phyloP scores from a whole-genome alignment of 2,888 invertebrate species.

The Arenicola marina region DNA sequence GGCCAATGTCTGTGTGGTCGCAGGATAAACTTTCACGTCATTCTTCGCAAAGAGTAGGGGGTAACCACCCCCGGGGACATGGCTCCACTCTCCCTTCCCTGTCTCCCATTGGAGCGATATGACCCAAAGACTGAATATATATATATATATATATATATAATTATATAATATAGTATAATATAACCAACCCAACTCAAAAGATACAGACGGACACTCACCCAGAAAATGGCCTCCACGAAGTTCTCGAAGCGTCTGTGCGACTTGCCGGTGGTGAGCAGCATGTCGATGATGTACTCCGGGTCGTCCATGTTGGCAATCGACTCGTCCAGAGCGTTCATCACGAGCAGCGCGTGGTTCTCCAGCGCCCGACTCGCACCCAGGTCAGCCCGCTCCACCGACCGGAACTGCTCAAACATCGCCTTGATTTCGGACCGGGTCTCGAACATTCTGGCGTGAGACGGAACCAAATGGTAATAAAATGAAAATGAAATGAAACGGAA shows the following conservation, averaged over 20 bases:
- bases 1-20: too few species aligned
- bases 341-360: conserved; percentile 80
- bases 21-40: too few species aligned
- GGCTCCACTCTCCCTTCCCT: too few species aligned
- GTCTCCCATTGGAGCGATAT: too few species aligned
- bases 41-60: too few species aligned
- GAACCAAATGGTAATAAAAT: too few species aligned
- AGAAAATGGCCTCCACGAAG: conserved; percentile 84
- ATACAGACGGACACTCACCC: conserved; percentile 73
- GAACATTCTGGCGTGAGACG: conserved; percentile 81
- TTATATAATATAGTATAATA: too few species aligned
- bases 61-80: too few species aligned
- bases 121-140: too few species aligned
- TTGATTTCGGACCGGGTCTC: conserved; percentile 83
- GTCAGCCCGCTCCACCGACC: conserved; percentile 77
- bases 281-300: conserved; percentile 81
- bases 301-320: conserved; percentile 84
- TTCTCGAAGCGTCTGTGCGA: conserved; percentile 83
- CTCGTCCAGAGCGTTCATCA: conserved; percentile 86
- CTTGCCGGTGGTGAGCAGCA: conserved; percentile 80
- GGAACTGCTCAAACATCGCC: conserved; percentile 67
- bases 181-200: too few species aligned
- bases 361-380: conserved; percentile 80
- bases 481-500: too few species aligned
- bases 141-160: too few species aligned